Evolutionary conservation across 2,113 vertebrate genomes (phyloP).

Genomic region (Pteropus alecto): DNA sequence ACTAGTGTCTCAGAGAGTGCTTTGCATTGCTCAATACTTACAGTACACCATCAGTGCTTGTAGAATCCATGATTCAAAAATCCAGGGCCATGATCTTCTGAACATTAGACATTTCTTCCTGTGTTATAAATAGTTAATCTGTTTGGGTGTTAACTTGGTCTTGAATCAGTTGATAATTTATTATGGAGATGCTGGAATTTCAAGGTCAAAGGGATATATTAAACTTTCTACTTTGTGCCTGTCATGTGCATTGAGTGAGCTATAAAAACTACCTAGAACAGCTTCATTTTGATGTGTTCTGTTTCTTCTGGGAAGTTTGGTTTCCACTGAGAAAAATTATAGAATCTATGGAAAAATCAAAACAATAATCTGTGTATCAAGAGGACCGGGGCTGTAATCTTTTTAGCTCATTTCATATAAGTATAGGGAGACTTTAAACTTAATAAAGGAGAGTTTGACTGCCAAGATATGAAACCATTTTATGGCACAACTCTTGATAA

Average conservation of each 20-base stretch:
- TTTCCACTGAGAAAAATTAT: constrained; percentile 50
- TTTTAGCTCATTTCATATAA: neutral
- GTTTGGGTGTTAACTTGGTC: neutral
- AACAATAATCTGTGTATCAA: constrained; percentile 6
- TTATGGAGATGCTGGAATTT: neutral
- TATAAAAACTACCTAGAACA: neutral
- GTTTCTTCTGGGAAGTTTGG: constrained; percentile 15
- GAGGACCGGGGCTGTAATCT: neutral
- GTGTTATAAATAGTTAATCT: neutral
- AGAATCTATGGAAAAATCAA: constrained; percentile 3
- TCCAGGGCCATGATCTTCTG: neutral
- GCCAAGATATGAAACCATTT: neutral
- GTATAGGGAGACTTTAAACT: neutral
- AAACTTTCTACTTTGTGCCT: neutral
- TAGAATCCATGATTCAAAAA: neutral
- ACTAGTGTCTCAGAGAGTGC: too few species aligned
- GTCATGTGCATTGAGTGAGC: neutral
- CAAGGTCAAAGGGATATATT: neutral
- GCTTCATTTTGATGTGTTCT: constrained; percentile 30
- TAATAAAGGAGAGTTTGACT: neutral
- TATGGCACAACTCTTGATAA: neutral
- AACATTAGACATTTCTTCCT: neutral
- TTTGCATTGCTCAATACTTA: neutral
- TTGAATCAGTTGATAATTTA: neutral
- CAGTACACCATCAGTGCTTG: neutral